Evolutionary conservation across 2,888 invertebrate species (phyloP).

Genomic region (Elegia similella): DNA sequence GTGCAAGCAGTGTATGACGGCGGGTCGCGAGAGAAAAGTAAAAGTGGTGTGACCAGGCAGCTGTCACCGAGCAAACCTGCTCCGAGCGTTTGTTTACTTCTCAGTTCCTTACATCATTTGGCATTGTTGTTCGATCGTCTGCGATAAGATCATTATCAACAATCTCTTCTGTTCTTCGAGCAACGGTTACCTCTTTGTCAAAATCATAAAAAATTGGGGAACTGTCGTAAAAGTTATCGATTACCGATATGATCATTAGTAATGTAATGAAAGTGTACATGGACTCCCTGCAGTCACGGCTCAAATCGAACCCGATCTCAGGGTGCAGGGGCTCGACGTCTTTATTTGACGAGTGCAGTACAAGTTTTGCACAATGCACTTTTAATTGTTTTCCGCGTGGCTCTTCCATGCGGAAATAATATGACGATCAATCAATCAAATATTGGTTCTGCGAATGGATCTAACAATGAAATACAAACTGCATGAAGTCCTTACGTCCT

Average conservation of each 20-base stretch:
- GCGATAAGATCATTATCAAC: slow-evolving; percentile 34
- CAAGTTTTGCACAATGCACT: slow-evolving; percentile 57
- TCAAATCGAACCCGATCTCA: slow-evolving; percentile 46
- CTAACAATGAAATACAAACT: slow-evolving; percentile 36
- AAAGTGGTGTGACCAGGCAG: slow-evolving; percentile 63
- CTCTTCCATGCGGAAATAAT: slow-evolving; percentile 55
- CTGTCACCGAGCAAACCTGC: slow-evolving; percentile 43
- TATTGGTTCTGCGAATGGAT: slow-evolving; percentile 61
- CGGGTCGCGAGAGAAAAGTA: slow-evolving; percentile 66
- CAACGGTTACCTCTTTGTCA: slow-evolving; percentile 64
- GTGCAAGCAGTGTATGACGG: not conserved
- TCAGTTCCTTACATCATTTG: slow-evolving; percentile 37
- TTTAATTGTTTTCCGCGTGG: slow-evolving; percentile 63
- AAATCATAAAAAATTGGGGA: slow-evolving; percentile 42
- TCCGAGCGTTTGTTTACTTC: slow-evolving; percentile 15
- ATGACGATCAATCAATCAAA: slow-evolving; percentile 72
- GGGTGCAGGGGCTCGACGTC: slow-evolving; percentile 42
- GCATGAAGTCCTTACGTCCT: slow-evolving; percentile 25
- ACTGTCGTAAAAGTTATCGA: slow-evolving; percentile 36
- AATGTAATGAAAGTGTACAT: slow-evolving; percentile 55
- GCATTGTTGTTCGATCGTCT: slow-evolving; percentile 26
- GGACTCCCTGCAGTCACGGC: slow-evolving; percentile 51
- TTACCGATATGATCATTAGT: slow-evolving; percentile 72
- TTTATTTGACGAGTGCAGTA: slow-evolving; percentile 40
- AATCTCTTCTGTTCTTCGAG: slow-evolving; percentile 22